Base-by-base conservation (phyloP, 2,113 vertebrate species). In the Ptyas mucosa region DNA sequence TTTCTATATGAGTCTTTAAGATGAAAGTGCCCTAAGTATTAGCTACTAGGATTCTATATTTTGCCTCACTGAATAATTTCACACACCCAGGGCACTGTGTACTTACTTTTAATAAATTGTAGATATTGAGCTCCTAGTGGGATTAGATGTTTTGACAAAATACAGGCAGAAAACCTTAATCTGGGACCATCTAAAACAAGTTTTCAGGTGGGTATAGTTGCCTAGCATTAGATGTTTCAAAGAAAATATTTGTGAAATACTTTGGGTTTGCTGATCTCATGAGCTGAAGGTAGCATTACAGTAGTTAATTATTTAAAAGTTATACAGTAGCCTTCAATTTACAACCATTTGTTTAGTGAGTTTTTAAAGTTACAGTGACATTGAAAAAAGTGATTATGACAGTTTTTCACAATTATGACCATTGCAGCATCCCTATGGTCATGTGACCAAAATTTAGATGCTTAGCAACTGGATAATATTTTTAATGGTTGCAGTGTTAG, bases 1-100 rank as follows among this genome's bases (percentile, higher is more conserved):
- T 96, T 96, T 96, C 95, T 95, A 94, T 94, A 94, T 92, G 94
- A 93, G 95, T 95, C 93, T 94, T 94, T 96, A 95, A 93, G 94
- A 10, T 51, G 93, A 55, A 89, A 97, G 95, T 95, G 95, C 95
- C 94, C 94, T 93, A 94, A 95, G 93, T 95, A 91, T 96, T 96
- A 95, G 92, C 94, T 95, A 94, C 96, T 90, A 95, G n/a, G 46
- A 75, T 61, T 85, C 95, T 96, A 94, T 94, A 96, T 94, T 93
- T 95, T 94, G 94, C 94, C 91, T 95, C 96, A 94, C 94, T 94
- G 94, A 96, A 96, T 57, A 24, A 34, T 95, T 94, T 87, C 95
- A 95, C 92, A 93, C 94, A 89, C 90, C 43, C 43, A 94, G 90
- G 92, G 91, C 96, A 94, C 93, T 95, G 94, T 1, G 7, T 64